phyloP scores from a whole-genome alignment of 2,797 vertebrate species.

The Melopsittacus undulatus region DNA sequence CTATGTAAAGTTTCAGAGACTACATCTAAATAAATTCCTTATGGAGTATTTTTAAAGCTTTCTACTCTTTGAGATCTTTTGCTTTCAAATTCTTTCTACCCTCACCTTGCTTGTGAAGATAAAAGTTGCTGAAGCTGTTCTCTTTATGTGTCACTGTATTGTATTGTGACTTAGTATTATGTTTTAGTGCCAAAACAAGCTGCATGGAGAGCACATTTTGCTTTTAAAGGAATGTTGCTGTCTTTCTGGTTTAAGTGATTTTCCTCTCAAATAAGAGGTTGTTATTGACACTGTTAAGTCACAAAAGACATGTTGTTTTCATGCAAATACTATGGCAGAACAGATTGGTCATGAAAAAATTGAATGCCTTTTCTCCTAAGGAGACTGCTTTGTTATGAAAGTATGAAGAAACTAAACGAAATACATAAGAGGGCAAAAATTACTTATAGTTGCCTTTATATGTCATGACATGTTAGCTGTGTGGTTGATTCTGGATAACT shows the following conservation, averaged over 20 bases:
- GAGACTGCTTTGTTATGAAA: slow-evolving; percentile 4
- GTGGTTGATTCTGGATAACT: not conserved
- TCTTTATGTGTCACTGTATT: not conserved
- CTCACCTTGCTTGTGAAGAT: not conserved
- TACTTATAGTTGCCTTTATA: not conserved
- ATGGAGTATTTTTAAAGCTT: not conserved
- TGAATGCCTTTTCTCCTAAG: not conserved
- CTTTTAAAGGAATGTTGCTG: not conserved
- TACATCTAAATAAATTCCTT: not conserved
- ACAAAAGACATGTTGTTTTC: not conserved
- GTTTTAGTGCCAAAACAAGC: not conserved
- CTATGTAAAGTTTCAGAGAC: not conserved
- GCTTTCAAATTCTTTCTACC: not conserved
- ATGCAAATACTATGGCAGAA: not conserved
- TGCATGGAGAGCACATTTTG: not conserved
- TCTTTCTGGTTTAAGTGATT: not conserved
- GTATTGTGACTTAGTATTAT: not conserved
- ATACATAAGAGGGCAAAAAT: not conserved
- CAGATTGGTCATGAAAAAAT: not conserved
- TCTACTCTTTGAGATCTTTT: not conserved
- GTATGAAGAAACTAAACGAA: slow-evolving; percentile 2
- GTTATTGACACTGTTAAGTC: not conserved
- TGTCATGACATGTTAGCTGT: not conserved
- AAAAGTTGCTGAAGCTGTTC: not conserved
- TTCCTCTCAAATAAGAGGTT: not conserved